Conservation (phyloP, 2,113 vertebrate genomes). For the Vulpes vulpes region DNA sequence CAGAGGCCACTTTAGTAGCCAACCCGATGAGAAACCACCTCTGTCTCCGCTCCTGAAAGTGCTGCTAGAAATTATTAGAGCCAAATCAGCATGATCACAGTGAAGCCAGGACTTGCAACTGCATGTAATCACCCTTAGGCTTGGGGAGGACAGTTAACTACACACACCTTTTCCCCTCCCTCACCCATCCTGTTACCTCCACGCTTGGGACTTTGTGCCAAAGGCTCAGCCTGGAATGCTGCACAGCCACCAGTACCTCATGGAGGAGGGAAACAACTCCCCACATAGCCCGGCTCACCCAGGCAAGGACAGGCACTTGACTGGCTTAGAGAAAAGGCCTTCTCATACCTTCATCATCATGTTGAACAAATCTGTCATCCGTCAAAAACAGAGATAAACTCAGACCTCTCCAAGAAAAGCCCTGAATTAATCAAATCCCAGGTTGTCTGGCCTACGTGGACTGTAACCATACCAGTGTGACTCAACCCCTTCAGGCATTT, state of each 20-base stretch:
- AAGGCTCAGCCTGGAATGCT: background rate
- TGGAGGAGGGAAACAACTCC: background rate
- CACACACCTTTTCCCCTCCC: background rate
- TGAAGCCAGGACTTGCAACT: background rate
- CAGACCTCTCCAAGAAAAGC: conserved; percentile 32
- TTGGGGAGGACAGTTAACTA: background rate
- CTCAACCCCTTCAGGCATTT: background rate
- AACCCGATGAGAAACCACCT: background rate
- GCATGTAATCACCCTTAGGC: background rate
- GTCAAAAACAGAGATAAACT: conserved; percentile 36
- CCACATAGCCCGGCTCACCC: background rate
- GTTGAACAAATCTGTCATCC: conserved; percentile 17
- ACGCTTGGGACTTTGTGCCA: background rate
- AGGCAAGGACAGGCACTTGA: background rate
- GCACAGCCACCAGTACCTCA: background rate
- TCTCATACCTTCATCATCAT: conserved; percentile 11
- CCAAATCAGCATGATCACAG: background rate
- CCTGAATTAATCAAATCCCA: background rate
- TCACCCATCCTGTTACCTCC: background rate
- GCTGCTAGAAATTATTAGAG: conserved; percentile 33
- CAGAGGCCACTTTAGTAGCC: background rate
- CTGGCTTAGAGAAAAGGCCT: background rate
- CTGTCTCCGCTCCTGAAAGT: background rate
- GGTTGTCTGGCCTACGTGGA: background rate
- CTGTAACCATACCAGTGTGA: background rate